Evolutionary conservation across 2,113 vertebrate genomes (phyloP).

Genomic region (Naja naja): DNA sequence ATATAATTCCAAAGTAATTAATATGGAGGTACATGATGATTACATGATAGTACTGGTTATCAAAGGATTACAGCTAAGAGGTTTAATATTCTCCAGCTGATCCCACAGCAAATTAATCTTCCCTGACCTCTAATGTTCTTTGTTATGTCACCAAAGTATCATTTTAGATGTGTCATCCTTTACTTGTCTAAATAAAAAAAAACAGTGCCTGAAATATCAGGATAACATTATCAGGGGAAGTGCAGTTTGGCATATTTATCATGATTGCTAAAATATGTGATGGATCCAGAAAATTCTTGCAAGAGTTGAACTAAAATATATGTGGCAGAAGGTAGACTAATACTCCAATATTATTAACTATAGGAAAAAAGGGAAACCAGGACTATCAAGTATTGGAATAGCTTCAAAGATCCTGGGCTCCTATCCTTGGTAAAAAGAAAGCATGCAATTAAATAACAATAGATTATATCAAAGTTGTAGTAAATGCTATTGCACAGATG

Average conservation of each 20-base stretch:
- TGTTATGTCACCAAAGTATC: conserved; percentile 61
- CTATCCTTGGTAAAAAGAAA: background rate
- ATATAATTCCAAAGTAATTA: conserved; percentile 56
- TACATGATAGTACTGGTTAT: conserved; percentile 60
- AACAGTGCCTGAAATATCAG: conserved; percentile 15
- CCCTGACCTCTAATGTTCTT: conserved; percentile 66
- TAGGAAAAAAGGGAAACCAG: background rate
- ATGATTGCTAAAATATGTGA: rapidly evolving
- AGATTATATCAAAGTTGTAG: background rate
- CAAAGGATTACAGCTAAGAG: conserved; percentile 59
- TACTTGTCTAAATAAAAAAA: conserved; percentile 23
- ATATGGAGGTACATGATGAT: conserved; percentile 59
- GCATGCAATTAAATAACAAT: background rate
- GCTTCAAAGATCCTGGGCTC: background rate
- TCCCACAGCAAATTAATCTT: conserved; percentile 56
- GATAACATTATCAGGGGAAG: conserved; percentile 1
- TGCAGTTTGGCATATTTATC: background rate
- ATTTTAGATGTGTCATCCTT: conserved; percentile 47
- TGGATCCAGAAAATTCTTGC: background rate
- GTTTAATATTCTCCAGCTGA: conserved; percentile 66
- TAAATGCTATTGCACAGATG: background rate
- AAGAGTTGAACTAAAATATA: background rate
- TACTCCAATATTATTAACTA: background rate
- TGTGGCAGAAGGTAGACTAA: background rate
- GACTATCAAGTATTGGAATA: background rate